Evolutionary conservation across 2,113 vertebrate genomes (phyloP), one percentile per base, ranked within the genome.

Genomic region (Vulpes ferrilata): DNA sequence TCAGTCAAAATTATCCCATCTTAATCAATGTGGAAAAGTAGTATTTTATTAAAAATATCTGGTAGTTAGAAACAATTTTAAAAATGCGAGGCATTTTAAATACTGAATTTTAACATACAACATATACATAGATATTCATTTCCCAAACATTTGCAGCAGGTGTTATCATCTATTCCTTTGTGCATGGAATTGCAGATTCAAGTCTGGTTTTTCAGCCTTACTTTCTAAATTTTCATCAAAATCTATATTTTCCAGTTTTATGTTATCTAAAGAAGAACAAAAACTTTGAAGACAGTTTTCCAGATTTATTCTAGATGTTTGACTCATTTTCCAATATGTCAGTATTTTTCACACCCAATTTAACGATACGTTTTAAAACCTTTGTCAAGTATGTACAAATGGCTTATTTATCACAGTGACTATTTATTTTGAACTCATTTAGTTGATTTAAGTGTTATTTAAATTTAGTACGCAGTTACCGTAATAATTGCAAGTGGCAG

Each of bases 401-500:
- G 15, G 86, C 38, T 92, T 92, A 62, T 84, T 96, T 59, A 79
- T 88, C 7, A 88, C 74, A 79, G n/a, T 1, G n/a, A 22, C 10
- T 57, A 59, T 83, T 80, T 76, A 35, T 51, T 79, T 79, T 95
- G n/a, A 78, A 60, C 12, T 87, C 5, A 64, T 57, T 64, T 82
- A 48, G 30, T 85, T 79, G 25, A 78, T 32, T 73, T 85, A 55
- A 91, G 2, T 55, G 22, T 82, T 67, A 60, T 62, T 80, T 80
- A 95, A 73, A 88, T 71, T 91, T 81, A 94, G 86, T 81, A 43
- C 30, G 23, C 76, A 95, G 25, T 88, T 92, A 85, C 1, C 3
- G 55, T 83, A 67, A 62, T 80, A 48, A 93, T 90, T 87, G 17
- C 0, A 74, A 86, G 16, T 30, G 12, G 9, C 0, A 17, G n/a